A percentile compares a stretch with the other conserved stretches of the same genome.
Conservation (phyloP, 1,140 invertebrate genomes). For the Penaeus japonicus region DNA sequence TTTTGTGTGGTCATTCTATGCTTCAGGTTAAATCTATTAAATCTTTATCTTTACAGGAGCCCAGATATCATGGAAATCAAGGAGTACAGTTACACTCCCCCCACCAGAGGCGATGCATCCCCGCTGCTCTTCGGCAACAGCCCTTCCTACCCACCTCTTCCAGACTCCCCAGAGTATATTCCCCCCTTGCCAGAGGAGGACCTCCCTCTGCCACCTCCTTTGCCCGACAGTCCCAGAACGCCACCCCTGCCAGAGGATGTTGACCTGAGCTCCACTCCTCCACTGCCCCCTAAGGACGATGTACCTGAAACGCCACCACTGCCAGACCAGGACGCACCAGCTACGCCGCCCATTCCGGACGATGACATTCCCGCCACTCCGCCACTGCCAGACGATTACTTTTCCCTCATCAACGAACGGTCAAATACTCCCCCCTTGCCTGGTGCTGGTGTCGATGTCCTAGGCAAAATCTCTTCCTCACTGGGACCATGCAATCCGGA, state of each 20-base stretch:
- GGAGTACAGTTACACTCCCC: background rate
- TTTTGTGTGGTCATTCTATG: too few species aligned
- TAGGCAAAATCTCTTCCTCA: background rate
- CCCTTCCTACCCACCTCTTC: conserved; percentile 8
- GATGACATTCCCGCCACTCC: conserved; percentile 17
- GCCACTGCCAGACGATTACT: conserved; percentile 11
- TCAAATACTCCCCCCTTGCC: conserved; percentile 4
- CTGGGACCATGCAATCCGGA: background rate
- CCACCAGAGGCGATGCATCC: background rate
- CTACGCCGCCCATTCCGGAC: background rate
- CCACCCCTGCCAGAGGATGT: conserved; percentile 1
- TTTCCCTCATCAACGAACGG: background rate
- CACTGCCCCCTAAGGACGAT: conserved; percentile 6
- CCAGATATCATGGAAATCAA: background rate
- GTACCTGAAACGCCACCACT: conserved; percentile 20
- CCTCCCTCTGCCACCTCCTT: background rate
- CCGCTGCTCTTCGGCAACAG: background rate
- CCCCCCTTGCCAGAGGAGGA: background rate
- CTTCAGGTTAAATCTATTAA: too few species aligned
- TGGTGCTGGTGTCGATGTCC: background rate
- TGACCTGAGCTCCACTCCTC: background rate
- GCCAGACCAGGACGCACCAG: conserved; percentile 31
- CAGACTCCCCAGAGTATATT: background rate
- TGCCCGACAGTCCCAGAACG: conserved; percentile 30
- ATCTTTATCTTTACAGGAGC: conserved; percentile 17